Evolutionary conservation across 2,113 vertebrate genomes (phyloP).

Genomic region (Columba livia): DNA sequence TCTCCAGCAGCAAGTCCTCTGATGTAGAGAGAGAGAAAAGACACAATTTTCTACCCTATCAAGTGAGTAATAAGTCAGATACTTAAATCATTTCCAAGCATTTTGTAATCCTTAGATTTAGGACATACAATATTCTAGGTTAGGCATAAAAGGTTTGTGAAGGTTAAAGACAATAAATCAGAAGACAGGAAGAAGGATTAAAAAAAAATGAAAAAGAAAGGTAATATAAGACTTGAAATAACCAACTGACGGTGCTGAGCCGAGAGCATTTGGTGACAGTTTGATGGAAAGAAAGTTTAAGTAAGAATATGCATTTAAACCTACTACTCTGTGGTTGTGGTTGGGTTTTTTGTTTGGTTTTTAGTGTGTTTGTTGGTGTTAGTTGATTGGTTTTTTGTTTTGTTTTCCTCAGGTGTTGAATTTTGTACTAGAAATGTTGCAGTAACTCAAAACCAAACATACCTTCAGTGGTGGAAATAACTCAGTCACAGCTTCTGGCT

Average conservation of each 20-base stretch:
- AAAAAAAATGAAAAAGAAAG: not conserved
- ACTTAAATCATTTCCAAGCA: constrained; percentile 49
- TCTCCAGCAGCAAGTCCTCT: not conserved
- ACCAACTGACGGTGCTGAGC: not conserved
- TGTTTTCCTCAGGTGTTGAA: not conserved
- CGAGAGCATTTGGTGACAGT: not conserved
- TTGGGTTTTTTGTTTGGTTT: not conserved
- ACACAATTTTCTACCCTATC: not conserved
- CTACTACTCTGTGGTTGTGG: not conserved
- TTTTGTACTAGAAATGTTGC: not conserved
- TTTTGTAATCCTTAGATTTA: constrained; percentile 43
- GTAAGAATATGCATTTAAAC: not conserved
- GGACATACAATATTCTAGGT: constrained; percentile 16
- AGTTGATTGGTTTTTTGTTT: too few species aligned
- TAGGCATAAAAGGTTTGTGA: not conserved
- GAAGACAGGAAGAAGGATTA: not conserved
- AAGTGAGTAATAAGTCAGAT: constrained; percentile 9
- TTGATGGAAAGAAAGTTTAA: not conserved
- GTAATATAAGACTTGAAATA: constrained; percentile 4
- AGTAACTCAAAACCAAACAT: not conserved
- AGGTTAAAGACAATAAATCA: constrained; percentile 42
- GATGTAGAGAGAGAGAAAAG: constrained; percentile 26
- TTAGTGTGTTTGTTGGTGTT: not conserved
- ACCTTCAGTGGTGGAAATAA: not conserved
- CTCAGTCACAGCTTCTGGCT: not conserved